Evolutionary conservation across 2,888 invertebrate species (phyloP), one percentile per base, ranked within the genome.

Genomic region (Aleiodes leptofemur): DNA sequence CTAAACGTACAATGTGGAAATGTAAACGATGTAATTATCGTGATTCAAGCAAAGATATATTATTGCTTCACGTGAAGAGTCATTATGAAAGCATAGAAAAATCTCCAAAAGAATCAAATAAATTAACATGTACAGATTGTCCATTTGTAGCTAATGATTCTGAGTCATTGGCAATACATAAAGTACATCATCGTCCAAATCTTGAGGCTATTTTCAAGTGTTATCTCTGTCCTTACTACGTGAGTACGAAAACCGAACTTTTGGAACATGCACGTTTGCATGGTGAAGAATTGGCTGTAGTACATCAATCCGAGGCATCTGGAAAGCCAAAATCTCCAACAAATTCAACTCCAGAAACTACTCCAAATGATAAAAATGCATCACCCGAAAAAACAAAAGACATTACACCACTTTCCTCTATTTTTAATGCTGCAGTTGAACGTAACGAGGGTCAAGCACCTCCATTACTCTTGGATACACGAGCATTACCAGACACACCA

Each of bases 21-120:
- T 98, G 97, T 90, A 96, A 96, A 90, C 95, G 95, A 86, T 98
- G 97, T 90, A 94, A 94, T 87, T 97, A 95, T 83, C 93, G 94
- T 82, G 92, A 94, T 88, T 90, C 91, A 31, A 93, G 92, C 82
- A 92, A 93, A 68, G 93, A 94, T 72, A 91, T 92, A 29, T 92
- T 94, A 1, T 88, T 94, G 79, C 90, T 91, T 14, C 95, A 95
- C 82, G 94, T 94, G 1, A 93, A 93, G 82, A 91, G 92, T 48
- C 94, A 94, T 83, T 94, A 94, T 82, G 90, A 86, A 23, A 69
- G 86, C 66, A 88, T 90, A 79, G 90, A 84, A 16, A 72, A 76
- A 38, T 4, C 14, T 1, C 0, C 14, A 50, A 51, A 14, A 3
- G 31, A 9, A 3, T 51, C 31, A 1, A 64, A 43, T 53, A 86